Evolutionary conservation across 2,113 vertebrate genomes (phyloP).

Genomic region (Cryptotis parvus): DNA sequence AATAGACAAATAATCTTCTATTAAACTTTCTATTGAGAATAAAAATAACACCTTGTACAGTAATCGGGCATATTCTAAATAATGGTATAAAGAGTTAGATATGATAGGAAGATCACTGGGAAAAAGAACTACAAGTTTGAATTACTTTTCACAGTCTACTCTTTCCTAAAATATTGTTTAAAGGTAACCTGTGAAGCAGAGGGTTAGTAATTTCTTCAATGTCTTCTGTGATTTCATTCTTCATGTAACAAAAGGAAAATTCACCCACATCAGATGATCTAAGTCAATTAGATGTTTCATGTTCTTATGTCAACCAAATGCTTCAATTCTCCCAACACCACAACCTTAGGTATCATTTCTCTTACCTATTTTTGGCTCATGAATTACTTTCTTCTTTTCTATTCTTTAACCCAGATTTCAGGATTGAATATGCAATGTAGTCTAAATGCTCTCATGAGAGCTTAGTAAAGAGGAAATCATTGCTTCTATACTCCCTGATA

Average conservation of each 20-base stretch:
- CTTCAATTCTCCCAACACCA: conserved; percentile 46
- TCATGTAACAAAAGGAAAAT: conserved; percentile 30
- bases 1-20: neutral
- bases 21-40: conserved; percentile 15
- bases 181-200: conserved; percentile 41
- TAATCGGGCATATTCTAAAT: conserved; percentile 42
- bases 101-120: conserved; percentile 1
- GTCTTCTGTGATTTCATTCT: conserved; percentile 33
- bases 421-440: conserved; percentile 16
- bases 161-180: conserved; percentile 62
- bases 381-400: neutral
- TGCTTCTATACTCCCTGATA: conserved; percentile 60
- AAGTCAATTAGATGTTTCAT: conserved; percentile 69
- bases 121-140: conserved; percentile 50
- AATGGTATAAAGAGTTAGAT: conserved; percentile 23
- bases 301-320: conserved; percentile 68
- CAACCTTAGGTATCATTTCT: neutral
- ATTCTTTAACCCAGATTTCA: neutral
- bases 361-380: conserved; percentile 39
- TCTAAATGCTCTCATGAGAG: conserved; percentile 38
- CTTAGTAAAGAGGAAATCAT: conserved; percentile 65
- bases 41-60: neutral
- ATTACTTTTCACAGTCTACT: conserved; percentile 51
- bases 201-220: conserved; percentile 54
- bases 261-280: conserved; percentile 61